These are phyloP conservation scores for Monodelphis domestica DNA, from an alignment of 2,797 vertebrate genomes.

Conservation along the genomic window DNA sequence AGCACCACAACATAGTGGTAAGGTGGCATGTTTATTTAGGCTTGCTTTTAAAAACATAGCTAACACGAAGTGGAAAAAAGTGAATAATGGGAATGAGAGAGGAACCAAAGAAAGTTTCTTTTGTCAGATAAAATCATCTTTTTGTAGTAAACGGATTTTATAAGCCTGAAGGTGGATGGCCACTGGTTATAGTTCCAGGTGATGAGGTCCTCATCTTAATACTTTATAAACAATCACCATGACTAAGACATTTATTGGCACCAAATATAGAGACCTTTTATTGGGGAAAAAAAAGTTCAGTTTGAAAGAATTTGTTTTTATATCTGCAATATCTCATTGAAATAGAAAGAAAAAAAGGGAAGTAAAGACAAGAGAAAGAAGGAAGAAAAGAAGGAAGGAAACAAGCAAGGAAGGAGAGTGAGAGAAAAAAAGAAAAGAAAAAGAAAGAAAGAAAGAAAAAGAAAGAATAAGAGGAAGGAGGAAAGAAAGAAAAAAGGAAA, in stretches of 20 bases:
- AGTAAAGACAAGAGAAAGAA: neutral
- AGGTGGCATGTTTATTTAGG: neutral
- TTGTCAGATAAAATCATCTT: neutral
- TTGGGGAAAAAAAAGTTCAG: neutral
- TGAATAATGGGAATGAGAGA: neutral
- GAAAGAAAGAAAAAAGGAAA: neutral
- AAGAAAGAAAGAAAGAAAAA: neutral
- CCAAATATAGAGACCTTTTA: neutral
- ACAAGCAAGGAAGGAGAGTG: neutral
- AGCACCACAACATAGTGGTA: neutral
- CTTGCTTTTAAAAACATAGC: neutral
- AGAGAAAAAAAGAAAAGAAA: constrained; percentile 10
- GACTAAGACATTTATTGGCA: neutral
- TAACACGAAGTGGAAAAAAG: neutral
- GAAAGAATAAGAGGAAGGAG: neutral
- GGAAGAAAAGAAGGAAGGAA: constrained; percentile 5
- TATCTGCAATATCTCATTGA: no score
- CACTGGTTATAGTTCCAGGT: neutral
- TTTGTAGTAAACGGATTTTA: neutral
- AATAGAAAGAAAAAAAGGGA: neutral
- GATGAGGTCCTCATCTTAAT: neutral
- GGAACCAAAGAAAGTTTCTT: neutral
- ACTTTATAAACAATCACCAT: neutral
- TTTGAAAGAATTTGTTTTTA: neutral
- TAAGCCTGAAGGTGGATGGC: no score